These are phyloP conservation scores for Sparus aurata DNA, from an alignment of 2,797 vertebrate genomes.

Conservation along the genomic window DNA sequence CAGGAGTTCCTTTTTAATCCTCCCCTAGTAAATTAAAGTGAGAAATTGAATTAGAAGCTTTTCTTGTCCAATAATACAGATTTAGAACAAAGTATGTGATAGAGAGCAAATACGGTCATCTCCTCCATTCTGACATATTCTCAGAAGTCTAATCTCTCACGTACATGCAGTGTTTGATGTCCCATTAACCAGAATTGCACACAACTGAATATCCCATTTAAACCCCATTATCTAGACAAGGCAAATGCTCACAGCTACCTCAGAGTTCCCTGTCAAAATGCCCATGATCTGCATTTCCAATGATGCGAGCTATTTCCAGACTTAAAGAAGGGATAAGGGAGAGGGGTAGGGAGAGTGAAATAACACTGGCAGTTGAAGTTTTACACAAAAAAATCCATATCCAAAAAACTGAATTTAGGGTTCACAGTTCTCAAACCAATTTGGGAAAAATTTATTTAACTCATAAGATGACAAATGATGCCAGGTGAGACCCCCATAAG, in stretches of 20 bases:
- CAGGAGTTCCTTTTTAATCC: constrained; percentile 76
- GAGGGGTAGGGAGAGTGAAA: constrained; percentile 21
- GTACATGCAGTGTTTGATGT: constrained; percentile 79
- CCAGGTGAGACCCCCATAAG: background rate
- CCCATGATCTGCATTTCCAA: constrained; percentile 70
- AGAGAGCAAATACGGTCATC: constrained; percentile 72
- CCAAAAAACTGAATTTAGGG: constrained; percentile 8
- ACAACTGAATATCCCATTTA: constrained; percentile 76
- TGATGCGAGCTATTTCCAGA: constrained; percentile 52
- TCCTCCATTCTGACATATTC: constrained; percentile 74
- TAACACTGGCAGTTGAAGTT: constrained; percentile 25
- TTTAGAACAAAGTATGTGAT: constrained; percentile 81
- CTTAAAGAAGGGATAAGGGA: constrained; percentile 40
- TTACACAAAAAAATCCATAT: constrained; percentile 14
- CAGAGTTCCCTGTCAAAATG: constrained; percentile 71
- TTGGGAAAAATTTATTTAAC: constrained; percentile 1
- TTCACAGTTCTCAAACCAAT: constrained; percentile 8
- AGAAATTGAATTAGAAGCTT: constrained; percentile 83
- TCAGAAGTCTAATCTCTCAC: constrained; percentile 81
- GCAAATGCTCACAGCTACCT: constrained; percentile 70
- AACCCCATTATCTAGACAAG: constrained; percentile 77
- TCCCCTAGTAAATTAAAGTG: constrained; percentile 77
- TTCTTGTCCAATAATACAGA: constrained; percentile 79
- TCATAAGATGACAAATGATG: background rate
- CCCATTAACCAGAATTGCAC: constrained; percentile 81